Base-by-base conservation (phyloP, 2,888 invertebrate species). In the Lasioglossum figueresi region DNA sequence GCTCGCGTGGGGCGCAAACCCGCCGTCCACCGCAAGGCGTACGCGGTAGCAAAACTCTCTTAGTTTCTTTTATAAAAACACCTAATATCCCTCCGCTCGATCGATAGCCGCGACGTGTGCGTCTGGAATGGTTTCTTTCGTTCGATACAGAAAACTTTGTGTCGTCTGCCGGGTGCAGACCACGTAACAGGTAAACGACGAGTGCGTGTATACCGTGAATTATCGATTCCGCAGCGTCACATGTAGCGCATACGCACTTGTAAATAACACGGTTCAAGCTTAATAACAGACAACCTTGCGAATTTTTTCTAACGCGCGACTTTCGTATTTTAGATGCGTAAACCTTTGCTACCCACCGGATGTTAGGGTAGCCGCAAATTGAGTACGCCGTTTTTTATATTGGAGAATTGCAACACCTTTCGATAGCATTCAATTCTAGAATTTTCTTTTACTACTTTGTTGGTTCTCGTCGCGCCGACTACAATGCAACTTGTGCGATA, bases 91-190 rank as follows among this genome's bases (percentile, higher is more conserved):
- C n/a, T 16, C 10, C 0, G 2, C 76, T 16, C 45, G 76, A 85
- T 85, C 84, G 74, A 85, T 85, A 85, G 76, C 59, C 72, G 1
- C 68, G 43, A 23, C 56, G 68, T 63, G 40, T 68, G 8, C 31
- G 71, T 83, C 73, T 77, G 56, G 66, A 76, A 83, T 43, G 76
- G 72, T 85, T 83, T 73, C 48, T 73, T 79, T 79, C 75, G 75
- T 63, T 45, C 56, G 16, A 66, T 56, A 76, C 68, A 37, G 83
- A 79, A 83, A 79, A 79, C 59, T 56, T 66, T 27, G 71, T 56
- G n/a, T 56, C n/a, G 56, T 56, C n/a, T 56, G 56, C 1, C 56
- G n/a, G 4, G 56, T 56, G 12, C 3, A n/a, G n/a, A 1, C 56
- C 56, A 56, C n/a, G 56, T 56, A 56, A 56, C 52, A 56, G 56